Base-by-base conservation (phyloP, 2,888 invertebrate genomes). In the Sycophila texana region DNA sequence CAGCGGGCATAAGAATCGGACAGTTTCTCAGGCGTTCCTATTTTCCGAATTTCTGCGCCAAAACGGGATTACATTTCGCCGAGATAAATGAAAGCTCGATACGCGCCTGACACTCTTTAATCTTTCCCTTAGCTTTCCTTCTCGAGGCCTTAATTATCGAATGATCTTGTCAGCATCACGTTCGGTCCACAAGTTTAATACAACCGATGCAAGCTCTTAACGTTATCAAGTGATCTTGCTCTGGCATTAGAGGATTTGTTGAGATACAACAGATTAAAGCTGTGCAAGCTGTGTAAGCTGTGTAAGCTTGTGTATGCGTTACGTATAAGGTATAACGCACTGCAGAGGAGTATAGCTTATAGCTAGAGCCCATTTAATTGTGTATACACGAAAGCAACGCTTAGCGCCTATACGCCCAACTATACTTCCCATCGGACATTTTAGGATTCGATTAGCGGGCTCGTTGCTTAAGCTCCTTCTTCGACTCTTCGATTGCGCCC, bases 231-330 rank as follows among this genome's bases (percentile, higher is more conserved):
- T 68, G 74, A 74, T 79, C 79, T 79, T 55, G 68, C 55, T 30
- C 14, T 30, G 79, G 70, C 57, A 74, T 79, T 79, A 79, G 70
- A 58, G 79, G 79, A 79, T 79, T 77, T 77, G 77, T 71, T 71
- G 71, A 77, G 77, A 77, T 71, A 71, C 71, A 47, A 65, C 61
- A 71, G 77, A 77, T 72, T 77, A 77, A 70, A 66, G 63, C 68
- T 58, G 65, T 57, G 63, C 70, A 49, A 1, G 0, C 2, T 4
- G 30, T 30, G 7, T 4, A 30, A 30, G n/a, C n/a, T 7, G 30
- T 4, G 7, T 1, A 4, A 4, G 30, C 30, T 30, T n/a, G n/a
- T 26, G 26, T 26, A 26, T 3, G 26, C 26, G 10, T 10, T 57
- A 71, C 65, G 68, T 67, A 58, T 39, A 68, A 75, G 67, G 60